Evolutionary conservation across 1,140 invertebrate genomes (phyloP), one percentile per base, ranked within the genome.

Genomic region (Diorhabda carinulata): DNA sequence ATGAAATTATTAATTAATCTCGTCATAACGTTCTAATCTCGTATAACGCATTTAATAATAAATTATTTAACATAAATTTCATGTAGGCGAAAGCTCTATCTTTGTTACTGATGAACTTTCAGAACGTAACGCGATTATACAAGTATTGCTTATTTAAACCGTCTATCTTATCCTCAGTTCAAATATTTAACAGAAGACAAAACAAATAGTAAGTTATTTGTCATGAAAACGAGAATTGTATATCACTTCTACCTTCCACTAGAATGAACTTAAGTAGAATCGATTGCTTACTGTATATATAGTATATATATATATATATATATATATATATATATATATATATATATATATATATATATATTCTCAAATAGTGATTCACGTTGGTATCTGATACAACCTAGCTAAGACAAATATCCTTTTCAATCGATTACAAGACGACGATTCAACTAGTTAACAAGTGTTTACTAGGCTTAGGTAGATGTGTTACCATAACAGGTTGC

Each of bases 201-300:
- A 52, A 52, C 47, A 52, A 52, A 52, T 52, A 52, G 47, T 52
- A 52, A n/a, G 47, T 52, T 52, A 52, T 52, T 52, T 52, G 47
- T 52, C 47, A 52, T 52, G 6, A 8, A 52, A 52, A 52, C 47
- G 47, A 52, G 47, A 6, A 52, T 52, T 52, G 47, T 52, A 52
- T 52, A 52, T 52, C 47, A 52, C 47, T 52, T 52, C 47, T 52
- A 52, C 47, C 47, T 52, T 52, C 47, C 47, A 52, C 6, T 52
- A 52, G 47, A 52, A 6, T 52, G n/a, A 52, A 52, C 47, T 52
- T 52, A n/a, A 52, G 47, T n/a, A 52, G n/a, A 52, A 52, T 52
- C 47, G 47, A 52, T 52, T 52, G 47, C 47, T 52, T 52, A 8
- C 25, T 25, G 25, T 25, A 25, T 25, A 25, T 25, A 25, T 25